Evolutionary conservation across 2,888 invertebrate genomes (phyloP).

Genomic region (Dasypolia templi): DNA sequence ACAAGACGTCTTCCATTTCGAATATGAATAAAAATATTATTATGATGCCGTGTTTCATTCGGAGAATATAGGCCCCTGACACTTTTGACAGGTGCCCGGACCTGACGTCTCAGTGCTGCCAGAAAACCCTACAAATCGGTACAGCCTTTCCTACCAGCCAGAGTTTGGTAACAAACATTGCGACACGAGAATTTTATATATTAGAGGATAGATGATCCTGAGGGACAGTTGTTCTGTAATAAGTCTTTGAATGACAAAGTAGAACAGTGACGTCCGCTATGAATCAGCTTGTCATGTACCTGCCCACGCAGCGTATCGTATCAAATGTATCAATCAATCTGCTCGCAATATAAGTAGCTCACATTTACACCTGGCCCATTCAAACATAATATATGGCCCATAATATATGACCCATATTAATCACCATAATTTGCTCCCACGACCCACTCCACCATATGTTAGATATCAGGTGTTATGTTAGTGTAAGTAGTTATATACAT

Average conservation of each 20-base stretch:
- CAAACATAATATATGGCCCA: constrained; percentile 22
- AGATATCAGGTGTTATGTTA: constrained; percentile 28
- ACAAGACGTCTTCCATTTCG: no score
- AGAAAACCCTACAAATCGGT: no score
- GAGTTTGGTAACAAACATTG: no score
- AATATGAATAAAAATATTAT: no score
- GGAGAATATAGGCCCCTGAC: no score
- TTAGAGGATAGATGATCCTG: no score
- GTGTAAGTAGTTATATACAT: neutral
- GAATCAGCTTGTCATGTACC: constrained; percentile 26
- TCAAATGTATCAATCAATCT: constrained; percentile 52
- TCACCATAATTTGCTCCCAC: constrained; percentile 31
- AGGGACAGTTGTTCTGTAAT: neutral
- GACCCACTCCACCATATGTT: constrained; percentile 15
- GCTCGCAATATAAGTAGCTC: constrained; percentile 22
- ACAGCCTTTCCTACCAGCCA: no score
- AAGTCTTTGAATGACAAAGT: neutral
- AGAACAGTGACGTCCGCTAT: constrained; percentile 17
- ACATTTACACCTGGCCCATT: constrained; percentile 31
- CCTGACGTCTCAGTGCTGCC: no score
- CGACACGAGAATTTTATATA: no score
- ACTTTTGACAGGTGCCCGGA: no score
- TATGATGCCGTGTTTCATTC: no score
- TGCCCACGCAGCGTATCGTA: constrained; percentile 14
- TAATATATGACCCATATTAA: constrained; percentile 38